A percentile compares a stretch with the other conserved stretches of the same genome.
phyloP scores from a whole-genome alignment of 2,113 vertebrate genomes.

The Proteles cristata region DNA sequence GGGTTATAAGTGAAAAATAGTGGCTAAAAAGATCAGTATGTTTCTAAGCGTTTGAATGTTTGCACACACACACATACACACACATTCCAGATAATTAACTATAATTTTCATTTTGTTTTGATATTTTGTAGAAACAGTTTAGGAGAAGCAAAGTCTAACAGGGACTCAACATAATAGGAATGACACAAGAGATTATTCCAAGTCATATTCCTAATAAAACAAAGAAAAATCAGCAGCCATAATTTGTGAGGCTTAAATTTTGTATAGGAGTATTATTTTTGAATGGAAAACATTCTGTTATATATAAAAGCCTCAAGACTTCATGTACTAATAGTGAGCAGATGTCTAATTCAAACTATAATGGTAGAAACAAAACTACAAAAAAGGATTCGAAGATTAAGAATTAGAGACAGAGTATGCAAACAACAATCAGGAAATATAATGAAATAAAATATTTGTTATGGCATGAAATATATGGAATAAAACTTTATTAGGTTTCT shows the following conservation, averaged over 20 bases:
- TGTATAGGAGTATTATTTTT: background rate
- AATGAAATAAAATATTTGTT: background rate
- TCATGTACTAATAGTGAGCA: background rate
- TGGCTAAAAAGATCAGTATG: background rate
- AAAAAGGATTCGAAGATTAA: background rate
- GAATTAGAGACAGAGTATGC: background rate
- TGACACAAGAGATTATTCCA: background rate
- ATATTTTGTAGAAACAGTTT: background rate
- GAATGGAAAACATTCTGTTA: background rate
- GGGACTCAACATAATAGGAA: background rate
- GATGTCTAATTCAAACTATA: background rate
- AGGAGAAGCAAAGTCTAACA: background rate
- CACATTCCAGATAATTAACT: background rate
- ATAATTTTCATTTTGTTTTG: slow-evolving; percentile 18
- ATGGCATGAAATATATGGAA: background rate
- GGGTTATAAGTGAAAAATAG: background rate
- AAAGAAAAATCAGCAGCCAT: background rate
- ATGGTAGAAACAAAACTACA: background rate
- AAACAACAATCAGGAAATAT: background rate
- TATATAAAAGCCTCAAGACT: background rate
- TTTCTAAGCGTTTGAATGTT: background rate
- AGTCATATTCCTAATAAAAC: background rate
- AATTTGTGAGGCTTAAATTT: background rate
- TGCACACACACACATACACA: background rate
- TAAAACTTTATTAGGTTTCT: background rate